Base-by-base conservation (phyloP, 35 echinoderm and acorn worm species). In the Ophioderma brevispina region DNA sequence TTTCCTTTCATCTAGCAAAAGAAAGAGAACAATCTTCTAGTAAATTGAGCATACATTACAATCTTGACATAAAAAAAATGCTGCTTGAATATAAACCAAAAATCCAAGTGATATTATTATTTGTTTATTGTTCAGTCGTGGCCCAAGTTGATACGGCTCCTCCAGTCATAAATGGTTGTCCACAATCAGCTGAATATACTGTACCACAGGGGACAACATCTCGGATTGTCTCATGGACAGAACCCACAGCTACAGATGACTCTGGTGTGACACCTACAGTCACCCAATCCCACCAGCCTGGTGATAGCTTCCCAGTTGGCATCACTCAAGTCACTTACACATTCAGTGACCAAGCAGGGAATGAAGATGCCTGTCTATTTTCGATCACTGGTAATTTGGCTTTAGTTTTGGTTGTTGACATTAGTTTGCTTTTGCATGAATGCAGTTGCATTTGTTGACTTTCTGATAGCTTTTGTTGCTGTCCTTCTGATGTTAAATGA, bases 111-210 rank as follows among this genome's bases (percentile, higher is more conserved):
- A 46, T 17, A 46, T 46, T 8, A 46, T 46, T 17, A 46, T 46
- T 46, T 8, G 4, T 46, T 46, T 46, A 4, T 17, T 46, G 41
- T 17, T 46, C 5, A 46, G 50, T 46, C 41, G 43, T 0, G 31
- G 81, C 4, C 31, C 1, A 19, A 83, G 33, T 14, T 23, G 94
- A 95, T 77, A 87, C 32, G 4, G 64, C 38, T 0, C 23, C 49
- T 33, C 90, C 94, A 64, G 35, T 80, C 34, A 79, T 96, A 39
- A 92, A 75, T 36, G 76, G 78, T 36, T 92, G 94, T 49, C 85
- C 94, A 31, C 42, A 38, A 0, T 38, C 43, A 35, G 85, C 85
- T 31, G 32, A 80, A 25, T 19, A 35, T 13, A 2, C 0, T 25
- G 80, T 89, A 31, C 35, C 75, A 33, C 35, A 42, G 23, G 82